A percentile compares a stretch with the other conserved stretches of the same genome.
Conservation (phyloP, 2,888 invertebrate species). For the Prosopocoilus inquinatus region DNA sequence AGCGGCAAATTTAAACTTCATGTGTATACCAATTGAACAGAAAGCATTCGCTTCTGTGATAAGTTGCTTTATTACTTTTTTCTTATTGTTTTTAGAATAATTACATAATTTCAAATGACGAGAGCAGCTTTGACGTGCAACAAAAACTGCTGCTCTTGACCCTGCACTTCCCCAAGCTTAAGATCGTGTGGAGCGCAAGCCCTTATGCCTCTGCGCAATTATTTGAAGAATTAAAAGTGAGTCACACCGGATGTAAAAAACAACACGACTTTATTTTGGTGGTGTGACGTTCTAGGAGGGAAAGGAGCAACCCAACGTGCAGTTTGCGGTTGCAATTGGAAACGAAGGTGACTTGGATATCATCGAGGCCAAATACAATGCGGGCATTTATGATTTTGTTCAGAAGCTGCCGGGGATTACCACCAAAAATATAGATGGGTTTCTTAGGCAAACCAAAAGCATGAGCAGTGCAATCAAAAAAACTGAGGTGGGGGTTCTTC, state of each 20-base stretch:
- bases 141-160: constrained; percentile 90
- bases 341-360: constrained; percentile 60
- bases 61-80: constrained; percentile 2
- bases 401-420: constrained; percentile 88
- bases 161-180: constrained; percentile 88
- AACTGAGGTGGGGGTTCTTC: constrained; percentile 6
- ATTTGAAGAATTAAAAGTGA: constrained; percentile 90
- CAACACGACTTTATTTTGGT: neutral
- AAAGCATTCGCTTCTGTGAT: too few relatives aligned
- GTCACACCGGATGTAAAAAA: neutral
- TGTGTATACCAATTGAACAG: too few relatives aligned
- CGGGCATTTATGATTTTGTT: constrained; percentile 62
- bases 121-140: constrained; percentile 74
- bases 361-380: constrained; percentile 57
- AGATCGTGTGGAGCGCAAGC: constrained; percentile 94
- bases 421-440: constrained; percentile 75
- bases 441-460: constrained; percentile 73
- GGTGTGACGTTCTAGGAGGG: constrained; percentile 60
- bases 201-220: constrained; percentile 95
- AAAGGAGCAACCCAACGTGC: constrained; percentile 75
- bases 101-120: constrained; percentile 75
- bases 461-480: constrained; percentile 59
- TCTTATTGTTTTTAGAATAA: constrained; percentile 67
- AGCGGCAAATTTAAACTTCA: too few relatives aligned
- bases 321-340: constrained; percentile 70